Conservation (phyloP, 2,888 invertebrate genomes). For the Euzetes globulus region DNA sequence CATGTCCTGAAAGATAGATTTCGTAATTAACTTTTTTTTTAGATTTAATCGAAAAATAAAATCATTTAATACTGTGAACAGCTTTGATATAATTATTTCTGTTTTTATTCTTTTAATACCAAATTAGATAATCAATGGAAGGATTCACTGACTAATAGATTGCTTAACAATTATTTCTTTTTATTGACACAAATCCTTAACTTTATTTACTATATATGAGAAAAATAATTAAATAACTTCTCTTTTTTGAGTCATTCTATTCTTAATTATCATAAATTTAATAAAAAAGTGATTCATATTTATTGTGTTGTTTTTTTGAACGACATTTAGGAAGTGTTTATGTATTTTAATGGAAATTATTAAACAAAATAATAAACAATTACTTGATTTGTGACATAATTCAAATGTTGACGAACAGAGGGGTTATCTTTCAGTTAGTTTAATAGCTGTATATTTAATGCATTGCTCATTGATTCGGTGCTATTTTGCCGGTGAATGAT, state of each 20-base stretch:
- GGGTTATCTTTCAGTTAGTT: background rate
- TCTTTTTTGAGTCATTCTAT: background rate
- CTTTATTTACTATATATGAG: background rate
- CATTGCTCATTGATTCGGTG: background rate
- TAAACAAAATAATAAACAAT: background rate
- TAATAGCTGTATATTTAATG: conserved; percentile 13
- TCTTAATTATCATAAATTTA: background rate
- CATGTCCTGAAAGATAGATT: background rate
- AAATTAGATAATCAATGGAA: background rate
- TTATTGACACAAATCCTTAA: conserved; percentile 1
- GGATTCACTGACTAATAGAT: background rate
- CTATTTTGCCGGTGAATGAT: background rate
- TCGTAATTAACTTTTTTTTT: background rate
- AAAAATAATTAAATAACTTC: background rate
- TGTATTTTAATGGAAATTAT: conserved; percentile 1
- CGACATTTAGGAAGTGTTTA: conserved; percentile 10
- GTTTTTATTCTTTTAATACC: background rate
- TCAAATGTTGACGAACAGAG: background rate
- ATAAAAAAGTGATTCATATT: conserved; percentile 7
- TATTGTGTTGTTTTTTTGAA: background rate
- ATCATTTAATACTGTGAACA: background rate
- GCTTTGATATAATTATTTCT: background rate
- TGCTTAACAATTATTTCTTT: background rate
- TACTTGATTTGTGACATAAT: background rate
- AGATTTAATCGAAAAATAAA: background rate